Base-by-base conservation (phyloP, 2,888 invertebrate species). In the Trachelus troglodyta region DNA sequence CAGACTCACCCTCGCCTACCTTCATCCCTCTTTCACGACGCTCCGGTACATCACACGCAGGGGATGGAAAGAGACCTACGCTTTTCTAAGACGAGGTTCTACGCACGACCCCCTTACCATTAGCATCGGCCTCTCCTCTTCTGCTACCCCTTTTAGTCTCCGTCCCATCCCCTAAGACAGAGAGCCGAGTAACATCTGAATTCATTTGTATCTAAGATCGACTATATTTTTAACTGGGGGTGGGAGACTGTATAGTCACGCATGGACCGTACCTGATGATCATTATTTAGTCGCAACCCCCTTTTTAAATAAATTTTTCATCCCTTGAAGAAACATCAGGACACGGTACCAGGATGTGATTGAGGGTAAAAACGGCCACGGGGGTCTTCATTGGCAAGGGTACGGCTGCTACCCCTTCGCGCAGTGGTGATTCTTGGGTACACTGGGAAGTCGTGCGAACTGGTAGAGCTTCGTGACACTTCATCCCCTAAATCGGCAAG, bases 1-100 rank as follows among this genome's bases (percentile, higher is more conserved):
- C 78, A 69, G 73, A 69, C 80, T 75, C 79, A 74, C 77, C 69
- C 79, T 76, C 77, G 79, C 76, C 75, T 76, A 34, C 73, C 73
- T 56, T 56, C 79, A 69, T 73, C 69, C 77, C 69, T 77, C 78
- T 76, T 75, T 34, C 34, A 4, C 30, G 33, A 33, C 71, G 71
- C 31, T 31, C 30, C 15, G 40, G 40, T 56, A 6, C 23, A 56
- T 15, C 15, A 40, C 12, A 12, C 56, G 56, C 15, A 23, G 40
- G 40, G 40, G 6, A 40, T 40, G 40, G 40, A 37, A 37, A 15
- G 40, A 40, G 40, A 40, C 23, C 40, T 40, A 23, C 40, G 40
- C 23, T 40, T 23, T 1, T 40, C 40, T 0, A 40, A 40, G 23
- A 40, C 40, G 23, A 23, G 4, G 9, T 6, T 6, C 40, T 40